Conservation (phyloP, 1,140 invertebrate genomes). For the Bombus soroeensis region DNA sequence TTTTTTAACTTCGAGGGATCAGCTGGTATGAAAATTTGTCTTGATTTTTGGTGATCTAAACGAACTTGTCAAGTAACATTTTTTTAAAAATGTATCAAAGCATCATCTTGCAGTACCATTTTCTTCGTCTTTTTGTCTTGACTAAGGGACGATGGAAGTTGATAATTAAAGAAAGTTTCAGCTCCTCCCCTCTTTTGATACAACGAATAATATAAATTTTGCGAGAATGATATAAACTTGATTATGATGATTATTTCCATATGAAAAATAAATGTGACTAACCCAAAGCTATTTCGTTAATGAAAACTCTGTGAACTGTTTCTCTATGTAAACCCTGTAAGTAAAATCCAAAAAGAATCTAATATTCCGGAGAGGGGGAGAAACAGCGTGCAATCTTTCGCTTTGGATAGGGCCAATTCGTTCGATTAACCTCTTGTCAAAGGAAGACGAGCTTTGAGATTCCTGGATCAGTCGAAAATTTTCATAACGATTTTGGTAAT, state of each 20-base stretch:
- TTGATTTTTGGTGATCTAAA: not conserved
- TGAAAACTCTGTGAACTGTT: not conserved
- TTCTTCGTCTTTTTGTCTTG: not conserved
- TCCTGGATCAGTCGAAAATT: not conserved
- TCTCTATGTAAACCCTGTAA: not conserved
- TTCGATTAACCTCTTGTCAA: not conserved
- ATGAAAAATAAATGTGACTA: no score
- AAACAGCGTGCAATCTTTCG: not conserved
- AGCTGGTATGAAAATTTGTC: not conserved
- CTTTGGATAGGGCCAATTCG: not conserved
- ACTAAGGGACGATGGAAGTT: not conserved
- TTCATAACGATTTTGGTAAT: conserved; percentile 37
- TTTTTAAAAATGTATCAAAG: not conserved
- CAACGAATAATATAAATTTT: not conserved
- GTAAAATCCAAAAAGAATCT: not conserved
- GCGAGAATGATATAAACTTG: no score
- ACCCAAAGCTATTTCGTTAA: not conserved
- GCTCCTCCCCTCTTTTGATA: not conserved
- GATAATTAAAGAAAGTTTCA: not conserved
- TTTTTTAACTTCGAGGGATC: not conserved
- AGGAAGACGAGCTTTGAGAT: no score
- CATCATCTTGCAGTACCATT: not conserved
- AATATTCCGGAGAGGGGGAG: no score
- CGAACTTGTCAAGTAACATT: not conserved
- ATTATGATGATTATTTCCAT: no score